Base-by-base conservation (phyloP, 2,888 invertebrate genomes). In the Pterobdella sp. region DNA sequence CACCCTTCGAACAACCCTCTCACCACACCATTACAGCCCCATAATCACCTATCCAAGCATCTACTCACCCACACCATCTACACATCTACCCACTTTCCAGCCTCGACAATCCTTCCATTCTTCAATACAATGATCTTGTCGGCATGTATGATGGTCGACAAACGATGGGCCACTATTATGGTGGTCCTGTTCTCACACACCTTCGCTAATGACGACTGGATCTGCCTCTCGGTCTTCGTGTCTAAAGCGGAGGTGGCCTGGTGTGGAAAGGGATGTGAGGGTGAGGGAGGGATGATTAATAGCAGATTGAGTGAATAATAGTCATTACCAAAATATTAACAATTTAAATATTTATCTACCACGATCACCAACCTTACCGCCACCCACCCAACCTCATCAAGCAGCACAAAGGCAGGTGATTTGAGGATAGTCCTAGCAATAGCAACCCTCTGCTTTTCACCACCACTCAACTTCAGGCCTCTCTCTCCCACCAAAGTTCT, bases 351-450 rank as follows among this genome's bases (percentile, higher is more conserved):
- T 63, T 14, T 14, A 26, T 63, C 7, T 14, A 29, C 7, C 52
- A 22, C 10, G 29, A 26, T n/a, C 34, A 32, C 64, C 10, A 71
- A n/a, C 1, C 36, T 1, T 29, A 36, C 37, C 26, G 29, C n/a
- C 1, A 29, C 7, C 42, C 22, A 22, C 10, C 29, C 63, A 73
- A 85, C 96, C 85, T 97, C 97, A 83, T 97, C 97, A 10, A 97
- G 85, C 1, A 97, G 85, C 14, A 97, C 91, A 75, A 96, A 90
- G 52, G 89, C 88, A 0, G 96, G 96, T 1, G 92, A 88, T 83
- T 97, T 97, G 34, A 98, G 87, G 34, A 98, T 87, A 0, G 96
- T 96, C 76, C 97, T 86, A 0, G 97, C 97, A 77, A 97, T 97
- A 0, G 96, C 97, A 74, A 97, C 93, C 60, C 77, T 60, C 83